Evolutionary conservation across 2,888 invertebrate genomes (phyloP).

Genomic region (Schrankia costaestrigalis): DNA sequence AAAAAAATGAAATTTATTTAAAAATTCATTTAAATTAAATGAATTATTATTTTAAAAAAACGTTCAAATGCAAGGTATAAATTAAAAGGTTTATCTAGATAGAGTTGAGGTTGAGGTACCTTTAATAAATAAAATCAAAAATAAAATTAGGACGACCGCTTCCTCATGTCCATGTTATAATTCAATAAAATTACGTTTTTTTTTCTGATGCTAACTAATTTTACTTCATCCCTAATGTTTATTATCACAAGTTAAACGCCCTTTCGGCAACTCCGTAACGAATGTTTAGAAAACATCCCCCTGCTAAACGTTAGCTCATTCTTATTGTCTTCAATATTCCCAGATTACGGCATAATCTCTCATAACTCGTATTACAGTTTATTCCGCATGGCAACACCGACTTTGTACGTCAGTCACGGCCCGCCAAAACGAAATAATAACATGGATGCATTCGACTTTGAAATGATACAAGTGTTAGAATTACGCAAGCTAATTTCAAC

Average conservation of each 20-base stretch:
- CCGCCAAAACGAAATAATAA: slow-evolving; percentile 79
- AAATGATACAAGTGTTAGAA: slow-evolving; percentile 27
- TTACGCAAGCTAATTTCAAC: slow-evolving; percentile 20
- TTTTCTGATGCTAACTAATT: too few relatives aligned
- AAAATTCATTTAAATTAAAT: too few relatives aligned
- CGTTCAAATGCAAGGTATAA: too few relatives aligned
- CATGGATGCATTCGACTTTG: slow-evolving; percentile 39
- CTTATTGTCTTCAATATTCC: slow-evolving; percentile 80
- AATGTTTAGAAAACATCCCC: slow-evolving; percentile 27
- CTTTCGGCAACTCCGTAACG: slow-evolving; percentile 47
- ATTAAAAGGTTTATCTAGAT: too few relatives aligned
- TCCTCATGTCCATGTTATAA: too few relatives aligned
- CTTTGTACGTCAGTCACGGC: slow-evolving; percentile 73
- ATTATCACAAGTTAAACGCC: slow-evolving; percentile 17
- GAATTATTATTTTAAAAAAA: too few relatives aligned
- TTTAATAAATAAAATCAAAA: too few relatives aligned
- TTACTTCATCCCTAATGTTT: too few relatives aligned
- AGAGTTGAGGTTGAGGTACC: too few relatives aligned
- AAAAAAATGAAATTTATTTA: too few relatives aligned
- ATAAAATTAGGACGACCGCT: too few relatives aligned
- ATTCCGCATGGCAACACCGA: slow-evolving; percentile 79
- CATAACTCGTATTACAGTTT: slow-evolving; percentile 77
- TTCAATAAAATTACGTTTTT: too few relatives aligned
- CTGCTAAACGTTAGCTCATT: slow-evolving; percentile 62
- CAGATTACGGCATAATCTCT: slow-evolving; percentile 78